Base-by-base conservation (phyloP, 2,797 vertebrate species). In the Artibeus lituratus region DNA sequence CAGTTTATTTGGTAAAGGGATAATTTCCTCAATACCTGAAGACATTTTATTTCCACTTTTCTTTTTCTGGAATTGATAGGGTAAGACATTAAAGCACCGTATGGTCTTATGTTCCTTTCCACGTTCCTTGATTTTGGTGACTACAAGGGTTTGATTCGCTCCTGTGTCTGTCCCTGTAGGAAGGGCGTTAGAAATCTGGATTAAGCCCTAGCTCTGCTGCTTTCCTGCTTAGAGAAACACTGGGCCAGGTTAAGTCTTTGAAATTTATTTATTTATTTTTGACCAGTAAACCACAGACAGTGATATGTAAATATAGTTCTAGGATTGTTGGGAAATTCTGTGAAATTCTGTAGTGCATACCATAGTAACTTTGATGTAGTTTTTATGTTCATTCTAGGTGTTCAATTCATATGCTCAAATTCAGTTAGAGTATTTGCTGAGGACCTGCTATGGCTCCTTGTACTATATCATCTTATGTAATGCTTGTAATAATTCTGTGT, bases 391-490 rank as follows among this genome's bases (percentile, higher is more conserved):
- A 4, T 26, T 92, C 37, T 16, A 42, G 62, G 35, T 35, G 19
- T n/a, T 84, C 24, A 12, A 7, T 91, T 19, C 35, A 7, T 78
- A 32, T 82, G 89, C 89, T 35, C 74, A 87, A 67, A 90, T 51
- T 67, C 62, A 84, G 76, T 76, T 70, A n/a, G 70, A 85, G 35
- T 91, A 77, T 89, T 81, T 93, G 49, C 84, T 80, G 65, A 93
- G 51, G 49, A 16, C 59, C 32, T 72, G 16, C 7, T 35, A 0
- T 53, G 26, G 47, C 21, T 44, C 70, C 39, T 81, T 90, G 39
- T 55, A 47, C 10, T 39, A 0, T 26, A 10, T 67, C 37, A 51
- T 77, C 29, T 5, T 29, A 85, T 11, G 72, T 85, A 80, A 44
- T 37, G 5, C 32, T 69, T 83, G 4, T 67, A 32, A 12, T 19